Percentiles rank a stretch among this genome's conserved stretches.
phyloP scores from a whole-genome alignment of 1,140 invertebrate species.

The Aphelinus atriplicis region DNA sequence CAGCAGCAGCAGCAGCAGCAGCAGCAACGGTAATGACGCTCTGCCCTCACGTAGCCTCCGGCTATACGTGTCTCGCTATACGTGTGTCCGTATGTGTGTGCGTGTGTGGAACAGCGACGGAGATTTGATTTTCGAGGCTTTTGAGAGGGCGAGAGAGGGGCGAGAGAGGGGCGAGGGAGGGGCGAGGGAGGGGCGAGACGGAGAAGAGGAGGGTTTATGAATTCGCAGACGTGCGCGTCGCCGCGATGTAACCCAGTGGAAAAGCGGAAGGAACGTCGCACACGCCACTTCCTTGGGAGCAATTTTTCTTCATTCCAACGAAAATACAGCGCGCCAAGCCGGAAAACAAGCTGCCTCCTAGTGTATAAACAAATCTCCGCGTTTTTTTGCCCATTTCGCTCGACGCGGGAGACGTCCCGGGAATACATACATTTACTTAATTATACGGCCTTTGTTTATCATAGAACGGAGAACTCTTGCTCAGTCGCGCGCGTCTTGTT shows the following conservation, averaged over 20 bases:
- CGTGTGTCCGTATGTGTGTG: too few relatives aligned
- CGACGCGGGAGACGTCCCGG: background rate
- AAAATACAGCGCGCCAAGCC: constrained; percentile 17
- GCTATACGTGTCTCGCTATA: too few relatives aligned
- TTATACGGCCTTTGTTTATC: too few relatives aligned
- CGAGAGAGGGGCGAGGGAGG: too few relatives aligned
- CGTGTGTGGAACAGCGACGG: background rate
- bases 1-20: background rate
- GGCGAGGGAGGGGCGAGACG: too few relatives aligned
- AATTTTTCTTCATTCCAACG: constrained; percentile 17
- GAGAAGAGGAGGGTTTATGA: background rate
- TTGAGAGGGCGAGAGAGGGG: background rate
- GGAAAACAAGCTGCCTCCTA: constrained; percentile 19
- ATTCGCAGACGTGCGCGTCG: background rate
- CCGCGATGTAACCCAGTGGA: constrained; percentile 3
- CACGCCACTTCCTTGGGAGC: constrained; percentile 21
- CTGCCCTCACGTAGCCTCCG: background rate
- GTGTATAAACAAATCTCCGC: constrained; percentile 5
- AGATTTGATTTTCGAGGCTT: constrained; percentile 26
- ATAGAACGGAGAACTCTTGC: too few relatives aligned
- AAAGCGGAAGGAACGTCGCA: background rate
- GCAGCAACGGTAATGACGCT: background rate
- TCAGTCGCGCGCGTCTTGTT: too few relatives aligned
- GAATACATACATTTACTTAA: too few relatives aligned
- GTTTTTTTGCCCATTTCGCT: background rate